Evolutionary conservation across 2,888 invertebrate species (phyloP).

Genomic region (Caenorhabditis sulstoni): DNA sequence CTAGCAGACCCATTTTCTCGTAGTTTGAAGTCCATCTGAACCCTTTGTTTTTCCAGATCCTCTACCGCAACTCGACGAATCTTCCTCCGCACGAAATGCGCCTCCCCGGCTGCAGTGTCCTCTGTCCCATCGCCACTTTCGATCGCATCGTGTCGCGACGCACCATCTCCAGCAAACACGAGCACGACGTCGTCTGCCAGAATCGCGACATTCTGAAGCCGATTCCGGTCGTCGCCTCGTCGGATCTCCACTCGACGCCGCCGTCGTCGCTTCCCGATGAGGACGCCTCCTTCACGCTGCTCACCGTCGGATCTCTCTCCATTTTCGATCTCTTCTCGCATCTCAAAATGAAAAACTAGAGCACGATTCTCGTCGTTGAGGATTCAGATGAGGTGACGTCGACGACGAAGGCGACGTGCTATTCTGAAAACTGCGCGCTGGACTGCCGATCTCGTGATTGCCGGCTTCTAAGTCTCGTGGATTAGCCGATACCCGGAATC

Average conservation of each 20-base stretch:
- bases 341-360: constrained; percentile 25
- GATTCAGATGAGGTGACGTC: too few relatives aligned
- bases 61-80: constrained; percentile 54
- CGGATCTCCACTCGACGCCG: neutral
- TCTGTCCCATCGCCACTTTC: constrained; percentile 45
- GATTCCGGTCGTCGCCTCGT: too few relatives aligned
- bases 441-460: too few relatives aligned
- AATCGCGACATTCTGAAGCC: neutral
- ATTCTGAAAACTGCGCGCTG: too few relatives aligned
- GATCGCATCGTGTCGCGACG: constrained; percentile 12
- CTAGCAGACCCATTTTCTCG: too few relatives aligned
- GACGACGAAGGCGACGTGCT: too few relatives aligned
- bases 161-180: constrained; percentile 23
- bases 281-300: constrained; percentile 13
- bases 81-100: constrained; percentile 29
- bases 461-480: too few relatives aligned
- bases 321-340: constrained; percentile 36
- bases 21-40: too few relatives aligned
- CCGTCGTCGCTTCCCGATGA: too few relatives aligned
- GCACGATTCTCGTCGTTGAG: too few relatives aligned
- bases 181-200: constrained; percentile 29
- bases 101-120: constrained; percentile 52
- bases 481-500: too few relatives aligned
- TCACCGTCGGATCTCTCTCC: constrained; percentile 42
- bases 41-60: constrained; percentile 13